Evolutionary conservation across 1,140 invertebrate genomes (phyloP), one percentile per base, ranked within the genome.

Genomic region (Diuraphis noxia): DNA sequence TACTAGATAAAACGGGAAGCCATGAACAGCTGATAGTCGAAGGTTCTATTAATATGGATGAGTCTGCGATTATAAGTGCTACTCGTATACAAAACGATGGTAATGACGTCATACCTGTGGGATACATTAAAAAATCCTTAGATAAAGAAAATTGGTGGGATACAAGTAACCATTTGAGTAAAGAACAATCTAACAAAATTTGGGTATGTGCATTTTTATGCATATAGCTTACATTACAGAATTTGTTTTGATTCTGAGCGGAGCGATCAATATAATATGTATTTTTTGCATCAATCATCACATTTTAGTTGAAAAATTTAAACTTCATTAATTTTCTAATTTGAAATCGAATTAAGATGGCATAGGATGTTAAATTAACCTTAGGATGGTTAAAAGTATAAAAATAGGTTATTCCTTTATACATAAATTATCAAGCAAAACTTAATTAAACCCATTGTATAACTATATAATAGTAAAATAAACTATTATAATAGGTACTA

Each of bases 101-200:
- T 2, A 77, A 49, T 6, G 77, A 91, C 6, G 13, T 19, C 21
- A 30, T n/a, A 0, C 25, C 43, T 8, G 43, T 92, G 38, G 82
- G 86, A 36, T 30, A 9, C 21, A 1, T 77, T 9, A 41, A 40
- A 72, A 52, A 79, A 81, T 43, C 7, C 3, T 77, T 81, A 63
- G 9, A 10, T 1, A 0, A 79, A 43, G 38, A 56, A 56, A 92
- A 92, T 87, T 95, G 23, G 93, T 93, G 41, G 92, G 94, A 2
- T 94, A 95, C 92, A 94, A 94, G 30, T 93, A 94, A 91, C 72
- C 93, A 40, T 92, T 93, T 41, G 95, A 95, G 92, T 94, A 30
- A 25, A 63, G 23, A 88, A 3, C 13, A 56, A 30, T n/a, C 4
- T 13, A 63, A 56, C 7, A 9, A 25, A 56, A 40, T 63, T 88